A percentile compares a stretch with the other conserved stretches of the same genome.
These are phyloP conservation scores for Clarias platycephalus DNA, from an alignment of 2,797 vertebrate genomes.

Conservation along the genomic window DNA sequence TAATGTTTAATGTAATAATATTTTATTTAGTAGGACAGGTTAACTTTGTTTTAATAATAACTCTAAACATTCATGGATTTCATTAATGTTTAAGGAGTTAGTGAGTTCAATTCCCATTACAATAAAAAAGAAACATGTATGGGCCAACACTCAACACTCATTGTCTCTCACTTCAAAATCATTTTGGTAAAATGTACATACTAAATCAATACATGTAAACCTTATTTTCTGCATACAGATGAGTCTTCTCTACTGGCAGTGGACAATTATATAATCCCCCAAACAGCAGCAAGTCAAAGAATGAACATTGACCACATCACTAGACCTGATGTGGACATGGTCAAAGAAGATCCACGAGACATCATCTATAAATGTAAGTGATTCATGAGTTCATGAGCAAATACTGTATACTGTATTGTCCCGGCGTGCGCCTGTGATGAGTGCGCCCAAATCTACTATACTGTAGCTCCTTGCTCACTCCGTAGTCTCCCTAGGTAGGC, in stretches of 20 bases:
- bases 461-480: too few species aligned
- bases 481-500: too few species aligned
- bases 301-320: not conserved
- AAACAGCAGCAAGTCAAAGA: slow-evolving; percentile 42
- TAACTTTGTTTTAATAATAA: not conserved
- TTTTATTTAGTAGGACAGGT: not conserved
- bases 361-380: slow-evolving; percentile 32
- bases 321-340: slow-evolving; percentile 28
- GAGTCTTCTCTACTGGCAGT: slow-evolving; percentile 35
- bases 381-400: not conserved
- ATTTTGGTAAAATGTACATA: not conserved
- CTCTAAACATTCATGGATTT: not conserved
- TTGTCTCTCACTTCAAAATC: not conserved
- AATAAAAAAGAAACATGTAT: not conserved
- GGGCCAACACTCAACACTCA: not conserved
- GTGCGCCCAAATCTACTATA: too few species aligned
- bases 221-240: slow-evolving; percentile 56
- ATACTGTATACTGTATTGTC: too few species aligned
- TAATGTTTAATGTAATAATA: not conserved
- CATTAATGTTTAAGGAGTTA: not conserved
- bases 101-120: not conserved
- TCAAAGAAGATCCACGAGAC: slow-evolving; percentile 47
- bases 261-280: slow-evolving; percentile 40
- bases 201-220: not conserved
- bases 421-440: too few species aligned